Base-by-base conservation (phyloP, 1,140 invertebrate species). In the Microvelia longipes region DNA sequence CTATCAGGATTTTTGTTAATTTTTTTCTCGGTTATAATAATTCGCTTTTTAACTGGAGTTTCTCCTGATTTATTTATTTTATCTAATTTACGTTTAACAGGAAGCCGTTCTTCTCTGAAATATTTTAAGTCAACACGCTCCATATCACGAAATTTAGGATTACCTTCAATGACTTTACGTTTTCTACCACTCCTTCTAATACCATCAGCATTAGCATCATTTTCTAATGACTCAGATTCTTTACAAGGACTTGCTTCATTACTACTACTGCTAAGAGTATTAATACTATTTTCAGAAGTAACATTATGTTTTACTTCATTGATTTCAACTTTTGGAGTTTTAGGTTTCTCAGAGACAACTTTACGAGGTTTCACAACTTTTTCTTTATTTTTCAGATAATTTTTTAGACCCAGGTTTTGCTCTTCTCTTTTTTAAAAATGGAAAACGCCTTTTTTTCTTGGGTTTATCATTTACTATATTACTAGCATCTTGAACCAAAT, bases 121-220 rank as follows among this genome's bases (percentile, higher is more conserved):
- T 64, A 15, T 64, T 64, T 64, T 24, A 64, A 64, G 24, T 64
- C 62, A 25, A 64, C 62, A 13, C 62, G 5, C 24, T 64, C 62
- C 62, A 64, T 64, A 25, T 64, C 62, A 13, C 62, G 15, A 25
- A 64, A 64, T 64, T 64, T 64, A 2, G 62, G 62, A 64, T 64
- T 64, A 13, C 62, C 62, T 64, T 64, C 62, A 25, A 64, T 64
- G 25, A 64, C 24, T 64, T 64, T 64, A 2, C 62, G 11, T 26
- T 64, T 64, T 64, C 62, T 15, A 5, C 62, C 62, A 64, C 62
- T 64, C 24, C 62, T 64, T 14, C 62, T 11, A 25, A 64, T 24
- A 14, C 62, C 62, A 5, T 64, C 62, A 13, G 25, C 2, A 64
- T 11, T 14, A 13, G 5, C 11, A 5, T 64, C 62, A 19, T 5